Evolutionary conservation across 1,140 invertebrate genomes (phyloP), one percentile per base, ranked within the genome.

Genomic region (Rhagoletis pomonella): DNA sequence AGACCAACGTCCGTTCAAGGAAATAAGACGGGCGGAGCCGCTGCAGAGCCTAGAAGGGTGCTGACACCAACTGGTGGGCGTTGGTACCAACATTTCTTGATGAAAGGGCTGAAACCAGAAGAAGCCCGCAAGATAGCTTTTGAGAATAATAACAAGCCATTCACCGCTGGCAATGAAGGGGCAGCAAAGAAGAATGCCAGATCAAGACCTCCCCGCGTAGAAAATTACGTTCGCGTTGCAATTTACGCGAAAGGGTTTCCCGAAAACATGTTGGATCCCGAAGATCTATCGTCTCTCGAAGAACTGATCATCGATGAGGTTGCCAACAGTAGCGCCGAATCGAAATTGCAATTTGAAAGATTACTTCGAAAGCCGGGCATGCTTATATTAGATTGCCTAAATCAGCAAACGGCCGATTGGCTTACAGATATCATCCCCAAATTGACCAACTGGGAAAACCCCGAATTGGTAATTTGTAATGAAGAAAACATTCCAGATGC

Each of bases 261-360:
- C 0, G 73, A 81, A 55, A 50, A 55, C 55, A 81, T 81, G 47
- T 81, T 81, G 47, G 73, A 81, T 19, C 47, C 50, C 47, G 73
- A 81, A 55, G 73, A 81, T 81, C 47, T 81, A 81, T 81, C 73
- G 42, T 50, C 73, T 19, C 44, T 81, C 47, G 73, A 81, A 81
- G 73, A 81, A 81, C n/a, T 50, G 73, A 81, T 81, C 73, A n/a
- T 81, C 73, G 73, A 81, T 55, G 73, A 55, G 47, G 47, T 81
- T 50, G 47, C 73, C 47, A 81, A 81, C 47, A 81, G 19, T 55
- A 81, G 73, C 50, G 29, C 73, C 47, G 73, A 50, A 81, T 55
- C 73, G 44, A 86, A 86, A 67, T 64, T 86, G 19, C 58, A 87
- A 62, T 87, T 87, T 77, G 86, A 87, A 64, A 67, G 86, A 19